Conservation (phyloP, 2,888 invertebrate species). For the Isoperla grammatica region DNA sequence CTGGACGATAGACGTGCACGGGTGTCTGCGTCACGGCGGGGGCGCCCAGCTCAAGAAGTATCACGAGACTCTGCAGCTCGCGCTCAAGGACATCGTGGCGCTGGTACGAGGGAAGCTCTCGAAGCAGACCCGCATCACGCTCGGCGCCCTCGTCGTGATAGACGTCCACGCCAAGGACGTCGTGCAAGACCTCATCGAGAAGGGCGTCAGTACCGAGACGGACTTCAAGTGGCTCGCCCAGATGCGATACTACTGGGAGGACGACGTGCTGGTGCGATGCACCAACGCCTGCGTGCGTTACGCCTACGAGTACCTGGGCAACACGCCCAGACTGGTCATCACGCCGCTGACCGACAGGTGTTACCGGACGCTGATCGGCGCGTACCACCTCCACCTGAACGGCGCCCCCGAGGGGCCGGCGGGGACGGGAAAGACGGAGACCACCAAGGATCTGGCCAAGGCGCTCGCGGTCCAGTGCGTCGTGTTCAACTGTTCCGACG, state of each 20-base stretch:
- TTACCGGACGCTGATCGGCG: constrained; percentile 76
- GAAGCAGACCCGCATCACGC: constrained; percentile 66
- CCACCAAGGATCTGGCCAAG: constrained; percentile 87
- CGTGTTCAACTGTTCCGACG: constrained; percentile 83
- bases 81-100: constrained; percentile 68
- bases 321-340: constrained; percentile 67
- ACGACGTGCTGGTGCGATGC: constrained; percentile 62
- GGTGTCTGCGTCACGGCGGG: constrained; percentile 55
- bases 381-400: constrained; percentile 75
- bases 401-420: constrained; percentile 83
- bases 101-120: constrained; percentile 67
- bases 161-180: constrained; percentile 85
- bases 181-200: constrained; percentile 57
- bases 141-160: constrained; percentile 76
- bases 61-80: constrained; percentile 46
- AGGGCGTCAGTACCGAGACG: constrained; percentile 59
- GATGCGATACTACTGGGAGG: constrained; percentile 65
- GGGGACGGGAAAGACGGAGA: constrained; percentile 87
- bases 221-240: constrained; percentile 86
- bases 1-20: constrained; percentile 76
- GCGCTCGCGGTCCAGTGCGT: constrained; percentile 87
- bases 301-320: constrained; percentile 82
- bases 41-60: constrained; percentile 53
- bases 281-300: constrained; percentile 74
- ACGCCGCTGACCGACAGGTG: constrained; percentile 73